Evolutionary conservation across 2,888 invertebrate species (phyloP).

Genomic region (Campaea margaritaria): DNA sequence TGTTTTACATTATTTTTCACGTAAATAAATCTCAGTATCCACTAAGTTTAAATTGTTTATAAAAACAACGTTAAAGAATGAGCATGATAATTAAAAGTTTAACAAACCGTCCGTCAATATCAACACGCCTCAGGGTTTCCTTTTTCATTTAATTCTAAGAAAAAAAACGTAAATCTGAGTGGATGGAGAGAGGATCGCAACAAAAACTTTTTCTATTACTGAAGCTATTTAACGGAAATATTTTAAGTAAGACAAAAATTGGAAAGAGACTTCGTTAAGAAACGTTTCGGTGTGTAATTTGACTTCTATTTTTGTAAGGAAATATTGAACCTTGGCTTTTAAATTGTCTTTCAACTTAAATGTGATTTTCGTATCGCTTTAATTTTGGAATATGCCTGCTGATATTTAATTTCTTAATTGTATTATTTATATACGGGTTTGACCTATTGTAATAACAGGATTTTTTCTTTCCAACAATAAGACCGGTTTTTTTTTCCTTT

Average conservation of each 20-base stretch:
- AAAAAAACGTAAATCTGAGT: conserved; percentile 18
- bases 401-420: no score
- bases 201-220: conserved; percentile 49
- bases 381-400: not conserved
- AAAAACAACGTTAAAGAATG: conserved; percentile 7
- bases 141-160: conserved; percentile 22
- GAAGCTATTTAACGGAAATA: conserved; percentile 46
- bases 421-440: no score
- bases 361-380: not conserved
- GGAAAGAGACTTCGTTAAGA: conserved; percentile 35
- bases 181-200: conserved; percentile 32
- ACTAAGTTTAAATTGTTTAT: conserved; percentile 1
- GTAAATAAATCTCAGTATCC: no score
- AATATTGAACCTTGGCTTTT: conserved; percentile 4
- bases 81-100: conserved; percentile 35
- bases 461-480: no score
- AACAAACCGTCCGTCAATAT: conserved; percentile 33
- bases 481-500: no score
- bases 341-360: conserved; percentile 6
- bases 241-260: conserved; percentile 41
- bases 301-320: conserved; percentile 19
- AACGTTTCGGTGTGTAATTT: conserved; percentile 34
- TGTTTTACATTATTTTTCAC: no score
- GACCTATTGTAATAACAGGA: no score
- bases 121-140: conserved; percentile 23